These are phyloP conservation scores for Caenorhabditis doughertyi DNA, from an alignment of 2,888 invertebrate species.

Conservation along the genomic window DNA sequence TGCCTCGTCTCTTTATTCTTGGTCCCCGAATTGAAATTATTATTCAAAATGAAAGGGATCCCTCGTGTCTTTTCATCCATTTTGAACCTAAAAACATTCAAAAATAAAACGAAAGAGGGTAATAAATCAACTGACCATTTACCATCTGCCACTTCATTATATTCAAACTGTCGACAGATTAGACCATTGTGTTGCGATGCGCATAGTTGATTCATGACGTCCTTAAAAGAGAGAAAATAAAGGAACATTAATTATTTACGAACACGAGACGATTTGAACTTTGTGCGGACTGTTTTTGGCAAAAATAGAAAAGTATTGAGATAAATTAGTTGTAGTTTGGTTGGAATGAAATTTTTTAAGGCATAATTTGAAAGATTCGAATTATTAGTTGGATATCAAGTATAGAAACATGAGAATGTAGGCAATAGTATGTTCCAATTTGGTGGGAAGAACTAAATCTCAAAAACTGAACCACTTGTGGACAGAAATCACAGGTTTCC, in stretches of 20 bases:
- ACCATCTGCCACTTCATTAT: conserved; percentile 79
- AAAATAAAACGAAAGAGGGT: neutral
- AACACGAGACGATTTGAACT: neutral
- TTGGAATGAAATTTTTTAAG: no score
- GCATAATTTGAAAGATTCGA: no score
- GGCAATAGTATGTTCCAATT: no score
- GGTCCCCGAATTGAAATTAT: conserved; percentile 81
- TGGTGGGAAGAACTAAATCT: no score
- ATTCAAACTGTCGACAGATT: conserved; percentile 78
- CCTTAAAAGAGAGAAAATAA: no score
- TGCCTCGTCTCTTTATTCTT: conserved; percentile 78
- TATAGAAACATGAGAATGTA: no score
- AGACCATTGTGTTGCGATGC: conserved; percentile 72
- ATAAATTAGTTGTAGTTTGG: no score
- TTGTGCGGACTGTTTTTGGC: neutral
- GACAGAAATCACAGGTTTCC: no score
- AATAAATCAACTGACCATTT: conserved; percentile 71
- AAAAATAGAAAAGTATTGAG: no score
- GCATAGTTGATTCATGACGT: conserved; percentile 79
- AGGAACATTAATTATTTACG: conserved; percentile 21
- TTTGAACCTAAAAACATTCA: conserved; percentile 43
- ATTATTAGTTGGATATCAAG: no score
- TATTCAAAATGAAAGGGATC: conserved; percentile 78
- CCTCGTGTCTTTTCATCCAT: conserved; percentile 40
- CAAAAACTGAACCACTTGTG: no score